These are phyloP conservation scores for Dicaeum eximium DNA, from an alignment of 2,113 vertebrate genomes.

Conservation along the genomic window DNA sequence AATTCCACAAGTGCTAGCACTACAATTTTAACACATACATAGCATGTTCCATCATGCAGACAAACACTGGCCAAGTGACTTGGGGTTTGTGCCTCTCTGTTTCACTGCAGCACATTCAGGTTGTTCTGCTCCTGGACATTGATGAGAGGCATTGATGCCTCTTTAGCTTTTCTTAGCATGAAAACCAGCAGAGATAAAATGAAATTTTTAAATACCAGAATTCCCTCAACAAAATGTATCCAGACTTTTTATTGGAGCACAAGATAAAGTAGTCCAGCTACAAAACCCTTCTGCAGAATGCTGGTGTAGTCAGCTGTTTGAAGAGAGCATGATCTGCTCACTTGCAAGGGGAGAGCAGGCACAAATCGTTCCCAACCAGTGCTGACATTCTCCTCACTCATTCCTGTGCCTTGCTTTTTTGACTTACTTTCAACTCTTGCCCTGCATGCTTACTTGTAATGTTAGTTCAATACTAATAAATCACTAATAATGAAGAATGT, in stretches of 20 bases:
- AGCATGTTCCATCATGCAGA: not conserved
- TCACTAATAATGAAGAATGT: slow-evolving; percentile 33
- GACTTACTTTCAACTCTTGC: slow-evolving; percentile 16
- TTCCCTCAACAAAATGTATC: not conserved
- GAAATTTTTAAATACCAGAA: not conserved
- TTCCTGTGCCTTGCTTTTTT: not conserved
- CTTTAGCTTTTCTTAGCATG: not conserved
- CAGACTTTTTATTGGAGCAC: not conserved
- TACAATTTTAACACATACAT: not conserved
- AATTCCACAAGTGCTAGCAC: not conserved
- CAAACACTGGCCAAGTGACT: not conserved
- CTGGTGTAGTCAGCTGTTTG: rapidly evolving
- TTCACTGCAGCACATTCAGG: not conserved
- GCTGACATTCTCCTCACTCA: not conserved
- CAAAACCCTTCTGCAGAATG: not conserved
- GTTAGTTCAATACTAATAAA: slow-evolving; percentile 49
- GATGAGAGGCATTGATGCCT: not conserved
- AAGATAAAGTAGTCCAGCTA: not conserved
- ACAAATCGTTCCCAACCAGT: not conserved
- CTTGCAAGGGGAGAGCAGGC: not conserved
- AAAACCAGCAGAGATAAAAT: not conserved
- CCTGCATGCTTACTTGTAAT: not conserved
- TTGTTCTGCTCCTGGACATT: not conserved
- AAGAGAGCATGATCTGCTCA: not conserved
- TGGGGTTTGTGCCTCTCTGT: not conserved